phyloP scores from a whole-genome alignment of 2,888 invertebrate genomes.

The Rhagonycha lutea region DNA sequence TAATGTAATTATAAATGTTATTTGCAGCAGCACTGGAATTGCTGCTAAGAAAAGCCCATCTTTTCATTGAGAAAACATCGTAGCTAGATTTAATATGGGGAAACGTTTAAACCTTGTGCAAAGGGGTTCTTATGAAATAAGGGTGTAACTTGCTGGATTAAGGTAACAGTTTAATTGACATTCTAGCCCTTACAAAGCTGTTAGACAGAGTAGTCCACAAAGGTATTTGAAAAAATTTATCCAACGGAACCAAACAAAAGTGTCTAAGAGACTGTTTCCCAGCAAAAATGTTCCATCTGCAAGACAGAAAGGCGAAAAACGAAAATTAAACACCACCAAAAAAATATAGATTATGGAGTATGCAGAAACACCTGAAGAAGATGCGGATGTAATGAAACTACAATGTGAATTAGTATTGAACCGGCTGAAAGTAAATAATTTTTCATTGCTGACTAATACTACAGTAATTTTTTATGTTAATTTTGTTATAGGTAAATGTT shows the following conservation, averaged over 20 bases:
- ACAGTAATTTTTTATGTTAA: neutral
- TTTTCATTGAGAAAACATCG: no score
- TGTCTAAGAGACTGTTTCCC: neutral
- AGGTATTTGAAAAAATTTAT: neutral
- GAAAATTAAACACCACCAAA: neutral
- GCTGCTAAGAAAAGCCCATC: no score
- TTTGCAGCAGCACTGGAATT: no score
- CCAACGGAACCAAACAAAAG: neutral
- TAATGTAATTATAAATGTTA: no score
- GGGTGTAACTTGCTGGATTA: neutral
- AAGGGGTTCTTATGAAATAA: conserved; percentile 13
- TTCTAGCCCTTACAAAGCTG: conserved; percentile 1
- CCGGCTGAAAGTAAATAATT: neutral
- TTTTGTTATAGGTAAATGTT: neutral
- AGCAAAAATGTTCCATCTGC: neutral
- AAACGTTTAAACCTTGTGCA: conserved; percentile 11
- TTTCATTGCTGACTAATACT: neutral
- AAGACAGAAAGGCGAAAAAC: neutral
- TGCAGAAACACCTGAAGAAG: neutral
- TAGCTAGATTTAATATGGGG: conserved; percentile 19
- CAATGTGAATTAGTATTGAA: neutral
- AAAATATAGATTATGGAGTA: neutral
- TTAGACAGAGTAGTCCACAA: neutral
- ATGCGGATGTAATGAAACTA: neutral
- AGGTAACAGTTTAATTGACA: neutral